These are phyloP conservation scores for Zele albiditarsus DNA, from an alignment of 2,888 invertebrate species.

Conservation along the genomic window DNA sequence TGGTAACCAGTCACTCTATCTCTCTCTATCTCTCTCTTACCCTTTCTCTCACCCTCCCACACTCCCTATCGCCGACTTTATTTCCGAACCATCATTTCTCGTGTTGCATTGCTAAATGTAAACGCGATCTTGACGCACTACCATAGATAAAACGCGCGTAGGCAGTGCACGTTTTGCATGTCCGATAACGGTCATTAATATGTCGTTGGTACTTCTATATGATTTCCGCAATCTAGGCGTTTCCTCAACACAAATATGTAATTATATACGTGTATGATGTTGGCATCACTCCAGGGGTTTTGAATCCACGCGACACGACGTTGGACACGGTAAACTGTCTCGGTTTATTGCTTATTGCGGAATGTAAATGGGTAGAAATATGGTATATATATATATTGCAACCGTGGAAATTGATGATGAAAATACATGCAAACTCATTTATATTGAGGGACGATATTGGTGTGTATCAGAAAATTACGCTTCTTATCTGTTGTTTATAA, in stretches of 20 bases:
- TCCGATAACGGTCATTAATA: constrained; percentile 43
- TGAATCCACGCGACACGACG: constrained; percentile 39
- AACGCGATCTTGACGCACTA: neutral
- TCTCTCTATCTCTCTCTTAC: constrained; percentile 37
- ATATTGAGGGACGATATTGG: neutral
- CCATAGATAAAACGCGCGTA: constrained; percentile 35
- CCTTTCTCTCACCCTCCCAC: neutral
- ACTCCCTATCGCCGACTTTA: neutral
- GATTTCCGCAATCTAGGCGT: constrained; percentile 38
- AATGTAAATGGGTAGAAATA: constrained; percentile 27
- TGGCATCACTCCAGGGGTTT: constrained; percentile 47
- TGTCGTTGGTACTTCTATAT: constrained; percentile 25
- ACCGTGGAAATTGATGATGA: constrained; percentile 52
- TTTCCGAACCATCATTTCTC: neutral
- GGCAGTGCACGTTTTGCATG: constrained; percentile 24
- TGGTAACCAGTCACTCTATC: constrained; percentile 41
- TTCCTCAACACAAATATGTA: neutral
- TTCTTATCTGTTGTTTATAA: neutral
- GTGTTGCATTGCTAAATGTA: constrained; percentile 28
- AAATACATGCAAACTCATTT: neutral
- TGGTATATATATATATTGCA: neutral
- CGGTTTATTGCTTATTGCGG: constrained; percentile 43
- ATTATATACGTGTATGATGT: constrained; percentile 20
- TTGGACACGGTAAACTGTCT: constrained; percentile 24
- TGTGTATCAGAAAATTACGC: neutral